These are phyloP conservation scores for Rhopalosiphum nymphaeae DNA, from an alignment of 2,888 invertebrate species.

Conservation along the genomic window DNA sequence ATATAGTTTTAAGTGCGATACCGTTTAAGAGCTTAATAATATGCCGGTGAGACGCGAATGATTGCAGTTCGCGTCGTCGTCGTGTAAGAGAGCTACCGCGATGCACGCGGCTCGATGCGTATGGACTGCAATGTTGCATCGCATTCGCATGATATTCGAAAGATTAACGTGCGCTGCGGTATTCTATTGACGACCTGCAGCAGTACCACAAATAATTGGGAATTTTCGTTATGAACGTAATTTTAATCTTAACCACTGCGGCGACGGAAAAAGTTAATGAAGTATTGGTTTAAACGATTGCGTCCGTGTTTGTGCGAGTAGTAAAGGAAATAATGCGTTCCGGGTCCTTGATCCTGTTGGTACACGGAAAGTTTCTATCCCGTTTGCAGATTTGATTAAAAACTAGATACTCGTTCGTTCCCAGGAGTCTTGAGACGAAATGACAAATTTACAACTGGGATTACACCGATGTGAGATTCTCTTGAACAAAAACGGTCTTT, in stretches of 20 bases:
- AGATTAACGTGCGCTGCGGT: background rate
- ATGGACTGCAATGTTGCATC: background rate
- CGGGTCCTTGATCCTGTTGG: background rate
- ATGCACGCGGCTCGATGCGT: background rate
- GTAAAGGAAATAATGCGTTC: slow-evolving; percentile 33
- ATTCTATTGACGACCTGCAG: background rate
- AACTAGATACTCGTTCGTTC: slow-evolving; percentile 32
- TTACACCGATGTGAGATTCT: slow-evolving; percentile 46
- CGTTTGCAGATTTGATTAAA: slow-evolving; percentile 53
- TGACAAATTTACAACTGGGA: slow-evolving; percentile 59
- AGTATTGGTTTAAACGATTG: slow-evolving; percentile 13
- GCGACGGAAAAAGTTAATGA: background rate
- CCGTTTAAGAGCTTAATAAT: background rate
- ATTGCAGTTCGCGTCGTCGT: background rate
- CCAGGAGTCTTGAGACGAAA: slow-evolving; percentile 34
- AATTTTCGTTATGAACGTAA: background rate
- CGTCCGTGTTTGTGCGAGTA: background rate
- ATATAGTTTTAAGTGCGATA: background rate
- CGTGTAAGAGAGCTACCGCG: background rate
- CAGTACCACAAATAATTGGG: background rate
- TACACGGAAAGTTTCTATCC: slow-evolving; percentile 14
- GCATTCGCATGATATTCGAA: background rate
- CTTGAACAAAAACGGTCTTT: slow-evolving; percentile 29
- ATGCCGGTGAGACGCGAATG: background rate
- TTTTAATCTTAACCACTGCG: background rate